Base-by-base conservation (phyloP, 2,113 vertebrate genomes). In the Cricetomys ansorgei region DNA sequence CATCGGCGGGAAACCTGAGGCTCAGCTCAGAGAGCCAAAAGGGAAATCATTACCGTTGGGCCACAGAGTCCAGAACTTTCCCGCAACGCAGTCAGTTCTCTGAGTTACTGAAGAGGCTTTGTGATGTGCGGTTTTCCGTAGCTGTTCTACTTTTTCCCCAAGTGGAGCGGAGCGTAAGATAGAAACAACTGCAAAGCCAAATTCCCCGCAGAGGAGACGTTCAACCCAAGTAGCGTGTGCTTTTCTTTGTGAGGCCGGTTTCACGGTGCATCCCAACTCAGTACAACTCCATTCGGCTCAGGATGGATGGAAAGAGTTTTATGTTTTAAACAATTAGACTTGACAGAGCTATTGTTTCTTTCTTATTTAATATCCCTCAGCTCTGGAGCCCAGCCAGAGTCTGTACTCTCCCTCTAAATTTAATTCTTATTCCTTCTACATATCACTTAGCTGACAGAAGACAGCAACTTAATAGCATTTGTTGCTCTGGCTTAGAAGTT, bases 361-460 rank as follows among this genome's bases (percentile, higher is more conserved):
- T 89, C 53, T 55, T 88, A 89, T 94, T 96, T 94, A 96, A 94
- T 95, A 94, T 81, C 57, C 70, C 43, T 97, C 43, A 84, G 31
- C 75, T 92, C 57, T 92, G 93, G 40, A 96, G 70, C 70, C 59
- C 59, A 84, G 81, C 94, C 70, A 97, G 91, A 97, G 97, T 90
- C 72, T 92, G 81, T 95, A 89, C 87, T 59, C 69, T 97, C 37
- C 95, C 69, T 96, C 73, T 85, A 96, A 97, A 97, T 97, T 95
- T 95, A 96, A 98, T 97, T 97, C 92, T 93, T 95, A 57, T 16
- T 64, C 73, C 93, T 98, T 57, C 62, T 97, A 97, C 90, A 84
- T 87, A 96, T 96, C 94, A 94, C 92, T 97, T 89, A 81, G 95
- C 96, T 92, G 93, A 91, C 77, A 93, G 80, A 92, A 98, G 95